Evolutionary conservation across 2,113 vertebrate genomes (phyloP), one percentile per base, ranked within the genome.

Genomic region (Eira barbara): DNA sequence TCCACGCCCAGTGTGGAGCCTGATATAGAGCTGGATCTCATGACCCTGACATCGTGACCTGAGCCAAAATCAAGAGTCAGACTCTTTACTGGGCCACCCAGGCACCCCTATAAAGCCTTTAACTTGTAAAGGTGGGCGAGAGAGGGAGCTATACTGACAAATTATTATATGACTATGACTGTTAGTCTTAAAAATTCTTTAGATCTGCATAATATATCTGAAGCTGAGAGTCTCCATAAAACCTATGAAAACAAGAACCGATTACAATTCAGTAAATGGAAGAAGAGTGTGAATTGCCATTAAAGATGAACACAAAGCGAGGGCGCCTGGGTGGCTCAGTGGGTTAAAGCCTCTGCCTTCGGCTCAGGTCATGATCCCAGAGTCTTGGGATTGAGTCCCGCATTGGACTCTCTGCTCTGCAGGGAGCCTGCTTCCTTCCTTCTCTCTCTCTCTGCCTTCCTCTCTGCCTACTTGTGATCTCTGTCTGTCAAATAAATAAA

Each of bases 221-320:
- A 96, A 94, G 49, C 39, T 42, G 36, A 97, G 89, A 69, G 27
- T 95, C 91, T 91, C 52, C 63, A 57, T 63, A 69, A 97, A 96
- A 52, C 39, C 36, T 34, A 81, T 21, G 25, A 89, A 88, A 87
- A 83, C 87, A 47, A 55, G 49, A 84, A 63, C 69, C 0, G 25
- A 76, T 81, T 83, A 67, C 71, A 79, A 89, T 74, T 83, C 86
- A 73, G 95, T 29, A 89, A 93, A 73, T 95, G 81, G 78, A 78
- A 83, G 93, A 86, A 91, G 49, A 94, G 65, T 49, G 79, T 29
- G 52, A 93, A 86, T 82, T 59, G 11, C 47, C 84, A 61, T 93
- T 86, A 81, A 92, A 76, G 90, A 84, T 23, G 89, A 97, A 82
- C 61, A 12, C 84, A 91, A 92, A 96, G 95, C 65, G 81, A 92